Base-by-base conservation (phyloP, 2,797 vertebrate genomes). In the Ceryle rudis region DNA sequence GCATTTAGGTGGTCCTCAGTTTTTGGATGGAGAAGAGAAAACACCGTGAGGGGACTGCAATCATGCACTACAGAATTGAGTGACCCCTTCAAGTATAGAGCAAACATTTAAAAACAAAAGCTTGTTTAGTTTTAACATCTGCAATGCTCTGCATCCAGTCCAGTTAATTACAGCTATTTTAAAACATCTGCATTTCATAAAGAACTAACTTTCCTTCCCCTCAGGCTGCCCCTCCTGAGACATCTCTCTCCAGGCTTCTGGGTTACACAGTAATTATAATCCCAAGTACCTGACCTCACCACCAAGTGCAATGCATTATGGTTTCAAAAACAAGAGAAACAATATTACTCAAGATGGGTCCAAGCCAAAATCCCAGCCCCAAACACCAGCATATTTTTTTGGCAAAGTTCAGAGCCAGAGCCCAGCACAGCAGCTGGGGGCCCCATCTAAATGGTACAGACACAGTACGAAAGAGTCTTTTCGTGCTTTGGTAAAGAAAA, bases 111-210 rank as follows among this genome's bases (percentile, higher is more conserved):
- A 96, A 97, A 91, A 87, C 87, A 91, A 97, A 97, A 95, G 75
- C 80, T 67, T 75, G 23, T 86, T 98, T 90, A 74, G 92, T 89
- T 95, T 97, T 96, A 93, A 83, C 92, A 39, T 69, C 74, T 86
- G 74, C n/a, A 91, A 31, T 65, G 64, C 64, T 44, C 46, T 46
- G 77, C 93, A 55, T 94, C 85, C 89, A 93, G 95, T 95, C 84
- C 96, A 86, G 95, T 89, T 97, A 97, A 97, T 97, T 96, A 89
- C 73, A 93, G 86, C 85, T 87, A 93, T 96, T 97, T 89, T 65
- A 89, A 97, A 97, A 97, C 97, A 98, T 95, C 97, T 97, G 97
- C 92, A 88, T 97, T 97, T 97, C 94, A 97, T 97, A 97, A 97
- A 93, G 93, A 83, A 47, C 75, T 77, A 96, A 90, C 94, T 86